Conservation (phyloP, 2,797 vertebrate species). For the Aphelocoma californica region DNA sequence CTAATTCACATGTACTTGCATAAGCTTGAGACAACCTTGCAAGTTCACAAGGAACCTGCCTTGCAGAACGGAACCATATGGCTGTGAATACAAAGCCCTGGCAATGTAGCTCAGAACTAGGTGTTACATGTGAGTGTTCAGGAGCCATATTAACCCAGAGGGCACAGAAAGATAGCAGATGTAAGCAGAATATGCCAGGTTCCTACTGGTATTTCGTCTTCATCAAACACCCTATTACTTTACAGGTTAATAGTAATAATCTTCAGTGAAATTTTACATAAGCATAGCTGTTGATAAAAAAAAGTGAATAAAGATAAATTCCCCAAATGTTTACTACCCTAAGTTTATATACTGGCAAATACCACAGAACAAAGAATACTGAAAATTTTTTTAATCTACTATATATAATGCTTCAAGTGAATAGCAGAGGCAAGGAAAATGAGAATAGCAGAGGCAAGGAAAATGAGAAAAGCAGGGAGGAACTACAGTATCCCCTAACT, state of each 20-base stretch:
- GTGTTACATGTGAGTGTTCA: background rate
- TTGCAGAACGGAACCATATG: rapidly evolving
- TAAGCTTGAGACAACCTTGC: background rate
- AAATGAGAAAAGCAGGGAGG: background rate
- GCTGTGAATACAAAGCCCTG: background rate
- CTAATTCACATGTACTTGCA: background rate
- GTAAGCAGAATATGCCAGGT: background rate
- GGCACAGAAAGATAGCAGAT: background rate
- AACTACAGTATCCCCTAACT: background rate
- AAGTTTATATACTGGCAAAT: background rate
- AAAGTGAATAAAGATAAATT: background rate
- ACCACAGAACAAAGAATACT: background rate
- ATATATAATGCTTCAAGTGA: background rate
- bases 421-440: background rate
- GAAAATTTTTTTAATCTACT: background rate
- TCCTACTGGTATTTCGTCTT: background rate
- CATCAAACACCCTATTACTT: background rate
- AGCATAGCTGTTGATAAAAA: background rate
- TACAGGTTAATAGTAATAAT: background rate
- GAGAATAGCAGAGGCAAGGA: background rate
- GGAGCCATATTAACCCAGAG: background rate
- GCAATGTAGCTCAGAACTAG: background rate
- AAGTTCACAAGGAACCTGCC: background rate
- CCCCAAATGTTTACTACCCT: background rate
- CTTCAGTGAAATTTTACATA: background rate